Conservation (phyloP, 2,888 invertebrate genomes). For the Dryobota labecula region DNA sequence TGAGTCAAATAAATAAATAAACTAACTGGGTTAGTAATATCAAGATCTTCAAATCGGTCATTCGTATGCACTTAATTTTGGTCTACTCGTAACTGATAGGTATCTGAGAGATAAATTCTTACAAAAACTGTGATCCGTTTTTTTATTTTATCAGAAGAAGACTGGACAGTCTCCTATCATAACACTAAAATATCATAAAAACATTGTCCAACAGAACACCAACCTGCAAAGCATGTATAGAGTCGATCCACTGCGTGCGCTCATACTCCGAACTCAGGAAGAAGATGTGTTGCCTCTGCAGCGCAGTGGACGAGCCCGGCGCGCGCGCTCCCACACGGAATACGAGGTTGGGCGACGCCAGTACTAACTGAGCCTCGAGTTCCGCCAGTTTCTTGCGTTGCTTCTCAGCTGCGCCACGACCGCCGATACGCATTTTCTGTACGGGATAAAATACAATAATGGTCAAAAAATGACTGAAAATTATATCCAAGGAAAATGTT, state of each 20-base stretch:
- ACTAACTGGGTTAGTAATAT: background rate
- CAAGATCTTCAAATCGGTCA: background rate
- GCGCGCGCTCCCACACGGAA: slow-evolving; percentile 94
- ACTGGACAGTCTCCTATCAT: background rate
- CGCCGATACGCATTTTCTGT: slow-evolving; percentile 91
- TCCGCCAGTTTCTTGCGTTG: slow-evolving; percentile 97
- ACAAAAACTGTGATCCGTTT: background rate
- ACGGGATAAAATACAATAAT: background rate
- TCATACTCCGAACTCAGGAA: slow-evolving; percentile 98
- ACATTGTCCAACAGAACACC: background rate
- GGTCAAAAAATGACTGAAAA: background rate
- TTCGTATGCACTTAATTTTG: background rate
- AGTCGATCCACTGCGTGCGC: slow-evolving; percentile 98
- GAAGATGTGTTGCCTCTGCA: slow-evolving; percentile 94
- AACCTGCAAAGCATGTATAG: slow-evolving; percentile 95
- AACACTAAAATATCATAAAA: background rate
- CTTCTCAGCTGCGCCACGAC: slow-evolving; percentile 93
- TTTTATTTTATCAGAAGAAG: background rate
- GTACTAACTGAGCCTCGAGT: slow-evolving; percentile 96
- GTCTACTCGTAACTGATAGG: background rate
- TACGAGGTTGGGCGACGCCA: slow-evolving; percentile 97
- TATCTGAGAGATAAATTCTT: background rate
- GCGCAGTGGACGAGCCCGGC: slow-evolving; percentile 86
- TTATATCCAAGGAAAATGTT: background rate
- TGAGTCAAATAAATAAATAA: background rate